phyloP scores from a whole-genome alignment of 2,113 vertebrate genomes.

The Grammomys surdaster region DNA sequence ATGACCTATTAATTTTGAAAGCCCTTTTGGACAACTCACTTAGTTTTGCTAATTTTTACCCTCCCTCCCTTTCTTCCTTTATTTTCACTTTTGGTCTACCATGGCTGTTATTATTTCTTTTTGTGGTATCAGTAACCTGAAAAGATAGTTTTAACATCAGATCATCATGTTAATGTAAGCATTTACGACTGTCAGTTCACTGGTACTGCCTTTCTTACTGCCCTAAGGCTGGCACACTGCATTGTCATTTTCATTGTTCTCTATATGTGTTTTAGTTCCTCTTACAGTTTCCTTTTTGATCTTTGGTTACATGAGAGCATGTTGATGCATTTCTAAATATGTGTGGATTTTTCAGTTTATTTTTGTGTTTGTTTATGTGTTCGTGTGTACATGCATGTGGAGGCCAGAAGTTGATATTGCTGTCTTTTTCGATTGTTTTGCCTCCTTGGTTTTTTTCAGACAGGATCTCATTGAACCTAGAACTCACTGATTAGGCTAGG shows the following conservation, averaged over 20 bases:
- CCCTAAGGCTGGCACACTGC: neutral
- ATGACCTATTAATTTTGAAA: neutral
- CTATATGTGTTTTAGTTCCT: neutral
- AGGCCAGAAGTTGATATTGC: neutral
- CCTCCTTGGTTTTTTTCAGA: neutral
- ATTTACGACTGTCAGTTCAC: neutral
- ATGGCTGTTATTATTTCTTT: neutral
- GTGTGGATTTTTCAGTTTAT: neutral
- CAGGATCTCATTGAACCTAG: neutral
- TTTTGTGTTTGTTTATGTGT: neutral
- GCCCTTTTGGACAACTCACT: neutral
- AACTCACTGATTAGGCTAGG: neutral
- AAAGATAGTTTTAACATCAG: neutral
- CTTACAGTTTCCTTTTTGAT: neutral
- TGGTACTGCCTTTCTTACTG: neutral
- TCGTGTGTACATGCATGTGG: neutral
- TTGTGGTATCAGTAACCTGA: neutral
- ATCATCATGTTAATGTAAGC: neutral
- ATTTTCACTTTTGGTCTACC: neutral
- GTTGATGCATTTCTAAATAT: neutral
- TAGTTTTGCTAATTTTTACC: neutral
- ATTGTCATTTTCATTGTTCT: neutral
- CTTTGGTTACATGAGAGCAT: neutral
- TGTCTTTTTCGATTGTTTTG: neutral
- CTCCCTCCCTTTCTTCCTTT: too few species aligned